Base-by-base conservation (phyloP, 2,797 vertebrate species). In the Lycodopsis pacificus region DNA sequence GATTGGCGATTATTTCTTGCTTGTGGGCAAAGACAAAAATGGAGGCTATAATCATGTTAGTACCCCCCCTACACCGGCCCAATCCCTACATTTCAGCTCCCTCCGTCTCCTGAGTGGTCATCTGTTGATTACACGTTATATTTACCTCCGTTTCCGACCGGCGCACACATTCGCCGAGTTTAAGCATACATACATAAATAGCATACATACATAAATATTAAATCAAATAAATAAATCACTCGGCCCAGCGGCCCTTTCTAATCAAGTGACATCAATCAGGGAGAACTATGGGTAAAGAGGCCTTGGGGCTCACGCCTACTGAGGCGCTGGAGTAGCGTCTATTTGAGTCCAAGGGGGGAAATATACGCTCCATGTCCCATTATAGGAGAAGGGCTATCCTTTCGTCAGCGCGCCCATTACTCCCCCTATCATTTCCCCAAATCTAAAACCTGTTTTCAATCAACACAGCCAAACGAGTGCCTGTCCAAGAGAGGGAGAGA, bases 401-500 rank as follows among this genome's bases (percentile, higher is more conserved):
- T 98, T 96, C 97, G 96, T 96, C 97, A 97, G 97, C 96, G 96
- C 94, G 96, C 97, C 97, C 97, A 98, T 99, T 99, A 99, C 97
- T 97, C 95, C 95, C 97, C 97, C 98, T 99, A 98, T 99, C 97
- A 99, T 99, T 99, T 99, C 95, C 96, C 96, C 97, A 99, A 99
- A 99, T 97, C 97, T 96, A 98, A 97, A 97, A 98, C 98, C 97
- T 98, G 97, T 99, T 99, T 99, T 99, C 98, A 99, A 99, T 99
- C 98, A 99, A 98, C 97, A 98, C 96, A 97, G 96, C 95, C 95
- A 96, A 97, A 95, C 96, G 96, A 96, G 83, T 97, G 94, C 92
- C 96, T 95, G 96, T 96, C 95, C 93, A 95, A 95, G 96, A 96
- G 97, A 96, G 97, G 93, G 96, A 95, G 96, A 71, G 88, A 81